Percentiles rank a stretch among this genome's conserved stretches.
Evolutionary conservation across 2,113 vertebrate species (phyloP).

Genomic region (Tragulus kanchil): DNA sequence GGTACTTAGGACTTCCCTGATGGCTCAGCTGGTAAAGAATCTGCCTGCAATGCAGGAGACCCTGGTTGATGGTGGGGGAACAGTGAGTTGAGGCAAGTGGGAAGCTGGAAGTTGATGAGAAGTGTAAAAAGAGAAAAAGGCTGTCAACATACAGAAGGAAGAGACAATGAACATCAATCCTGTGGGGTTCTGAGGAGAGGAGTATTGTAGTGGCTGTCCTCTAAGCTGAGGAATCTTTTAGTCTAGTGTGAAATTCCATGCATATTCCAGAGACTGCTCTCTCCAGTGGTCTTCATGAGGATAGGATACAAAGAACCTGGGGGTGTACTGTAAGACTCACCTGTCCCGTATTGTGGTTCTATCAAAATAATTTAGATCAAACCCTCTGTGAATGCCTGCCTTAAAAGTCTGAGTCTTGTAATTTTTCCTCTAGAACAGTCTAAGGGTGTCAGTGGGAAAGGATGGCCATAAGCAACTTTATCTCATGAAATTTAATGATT

Average conservation of each 20-base stretch:
- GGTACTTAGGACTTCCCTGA: neutral
- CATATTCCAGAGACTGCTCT: neutral
- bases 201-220: neutral
- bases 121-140: neutral
- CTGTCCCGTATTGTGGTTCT: neutral
- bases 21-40: neutral
- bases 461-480: neutral
- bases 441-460: neutral
- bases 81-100: neutral
- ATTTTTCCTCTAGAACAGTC: neutral
- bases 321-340: neutral
- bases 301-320: neutral
- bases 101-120: neutral
- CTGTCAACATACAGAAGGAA: neutral
- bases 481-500: slow-evolving; percentile 33
- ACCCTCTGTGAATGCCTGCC: neutral
- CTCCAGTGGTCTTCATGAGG: neutral
- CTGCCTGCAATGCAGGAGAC: neutral
- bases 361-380: neutral
- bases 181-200: neutral
- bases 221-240: neutral
- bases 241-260: neutral
- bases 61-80: neutral
- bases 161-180: neutral
- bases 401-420: neutral